A percentile compares a stretch with the other conserved stretches of the same genome.
Conservation (phyloP, 2,888 invertebrate genomes). For the Parnassius glacialis region DNA sequence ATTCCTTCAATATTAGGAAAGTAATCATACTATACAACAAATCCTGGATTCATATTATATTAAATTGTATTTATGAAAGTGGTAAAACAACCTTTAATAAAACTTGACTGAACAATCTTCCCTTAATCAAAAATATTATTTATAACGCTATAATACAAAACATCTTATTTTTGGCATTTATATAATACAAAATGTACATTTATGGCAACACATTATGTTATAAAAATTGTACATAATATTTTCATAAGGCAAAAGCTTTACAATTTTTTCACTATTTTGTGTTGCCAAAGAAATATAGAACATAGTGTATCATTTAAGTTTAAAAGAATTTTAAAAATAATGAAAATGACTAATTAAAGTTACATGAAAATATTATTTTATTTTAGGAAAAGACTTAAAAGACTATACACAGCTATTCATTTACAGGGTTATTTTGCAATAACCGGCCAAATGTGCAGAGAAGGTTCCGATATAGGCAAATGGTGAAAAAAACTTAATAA, state of each 20-base stretch:
- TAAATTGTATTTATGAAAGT: slow-evolving; percentile 17
- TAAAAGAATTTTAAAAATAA: slow-evolving; percentile 14
- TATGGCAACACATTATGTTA: slow-evolving; percentile 23
- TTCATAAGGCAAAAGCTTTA: background rate
- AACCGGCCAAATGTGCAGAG: too few relatives aligned
- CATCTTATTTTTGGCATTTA: slow-evolving; percentile 54
- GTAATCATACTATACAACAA: slow-evolving; percentile 19
- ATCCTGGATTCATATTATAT: slow-evolving; percentile 3
- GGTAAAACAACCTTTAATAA: slow-evolving; percentile 8
- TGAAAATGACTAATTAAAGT: slow-evolving; percentile 19
- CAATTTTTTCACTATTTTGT: slow-evolving; percentile 21
- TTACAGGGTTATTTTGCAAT: too few relatives aligned
- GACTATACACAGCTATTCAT: too few relatives aligned
- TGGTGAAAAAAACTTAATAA: too few relatives aligned
- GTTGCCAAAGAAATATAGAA: slow-evolving; percentile 23
- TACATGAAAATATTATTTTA: slow-evolving; percentile 8
- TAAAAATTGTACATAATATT: slow-evolving; percentile 23
- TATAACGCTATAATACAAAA: slow-evolving; percentile 38
- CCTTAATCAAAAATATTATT: slow-evolving; percentile 27
- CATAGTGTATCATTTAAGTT: slow-evolving; percentile 27
- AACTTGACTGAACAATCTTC: slow-evolving; percentile 19
- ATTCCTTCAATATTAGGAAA: slow-evolving; percentile 27
- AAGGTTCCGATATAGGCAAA: too few relatives aligned
- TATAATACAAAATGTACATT: slow-evolving; percentile 53
- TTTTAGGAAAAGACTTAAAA: slow-evolving; percentile 1